Base-by-base conservation (phyloP, 1,140 invertebrate species). In the Ips nitidus region DNA sequence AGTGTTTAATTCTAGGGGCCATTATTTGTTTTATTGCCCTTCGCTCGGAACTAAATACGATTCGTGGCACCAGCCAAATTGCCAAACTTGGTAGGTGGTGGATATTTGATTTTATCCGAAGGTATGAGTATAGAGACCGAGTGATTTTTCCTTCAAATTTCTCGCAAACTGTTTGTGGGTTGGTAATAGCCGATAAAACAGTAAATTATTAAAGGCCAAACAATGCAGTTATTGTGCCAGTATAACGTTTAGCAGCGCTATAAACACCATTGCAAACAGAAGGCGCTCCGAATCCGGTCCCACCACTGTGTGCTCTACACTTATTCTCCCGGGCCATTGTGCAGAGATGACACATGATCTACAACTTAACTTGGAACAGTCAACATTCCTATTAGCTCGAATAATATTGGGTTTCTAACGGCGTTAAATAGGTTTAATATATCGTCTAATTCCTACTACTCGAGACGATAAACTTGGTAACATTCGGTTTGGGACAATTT, bases 11-110 rank as follows among this genome's bases (percentile, higher is more conserved):
- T 79, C 75, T 74, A 73, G 75, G 73, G 68, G 68, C 76, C 78
- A 74, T 79, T 79, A 77, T 79, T 78, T 80, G 77, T 75, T 79
- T 80, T 80, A 80, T 75, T 77, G 76, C 75, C 62, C 66, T 69
- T 61, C 50, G 57, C 58, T 41, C 41, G 41, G 58, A 62, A 61
- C 45, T 69, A 69, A 69, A 69, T 59, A 67, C 45, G 57, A 4
- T 22, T 22, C 45, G 45, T 43, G 50, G 22, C 47, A 61, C 36
- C 56, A 60, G 53, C 56, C 56, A 60, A 59, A 60, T 52, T 67
- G 55, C 45, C 36, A 52, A 67, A 66, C 53, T 66, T 57, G n/a
- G 8, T 41, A 64, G 22, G 22, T 22, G 22, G 22, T 22, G 41
- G 53, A 43, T 41, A 53, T 40, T 52, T 53, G 59, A 22, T 22